Percentiles rank a stretch among this genome's conserved stretches.
phyloP scores from a whole-genome alignment of 2,113 vertebrate species.

The human region GRCh38 chr6:3801501-3802000 shows the following conservation, averaged over 20 bases:
- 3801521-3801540: not conserved
- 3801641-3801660: not conserved
- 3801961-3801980: not conserved
- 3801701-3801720: not conserved
- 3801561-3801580: not conserved
- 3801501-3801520: not conserved
- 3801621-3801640: not conserved
- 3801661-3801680: not conserved
- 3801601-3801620: not conserved
- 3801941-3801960: not conserved
- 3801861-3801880: no score
- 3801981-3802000: not conserved
- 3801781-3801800: not conserved
- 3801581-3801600: fast-evolving
- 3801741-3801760: not conserved
- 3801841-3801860: not conserved
- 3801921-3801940: no score
- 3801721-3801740: not conserved
- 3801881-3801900: not conserved
- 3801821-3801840: not conserved
- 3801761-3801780: not conserved
- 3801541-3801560: fast-evolving
- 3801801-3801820: not conserved
- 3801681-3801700: not conserved
- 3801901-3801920: not conserved